A percentile compares a stretch with the other conserved stretches of the same genome.
Conservation (phyloP, 2,888 invertebrate genomes). For the Leptinotarsa rubiginosa region DNA sequence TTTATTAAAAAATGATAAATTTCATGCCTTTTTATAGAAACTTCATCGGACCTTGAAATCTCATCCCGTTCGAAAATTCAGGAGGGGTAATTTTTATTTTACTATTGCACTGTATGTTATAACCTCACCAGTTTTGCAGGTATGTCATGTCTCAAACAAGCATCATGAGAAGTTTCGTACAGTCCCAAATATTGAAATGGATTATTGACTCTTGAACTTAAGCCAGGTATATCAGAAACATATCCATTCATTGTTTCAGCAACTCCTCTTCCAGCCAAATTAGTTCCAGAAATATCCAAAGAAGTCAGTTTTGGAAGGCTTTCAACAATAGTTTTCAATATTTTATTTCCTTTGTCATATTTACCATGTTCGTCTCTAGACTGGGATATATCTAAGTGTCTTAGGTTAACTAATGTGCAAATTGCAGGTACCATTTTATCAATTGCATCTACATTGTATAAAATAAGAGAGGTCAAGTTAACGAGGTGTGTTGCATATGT, state of each 20-base stretch:
- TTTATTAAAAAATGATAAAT: too few relatives aligned
- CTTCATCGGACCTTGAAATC: too few relatives aligned
- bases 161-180: slow-evolving; percentile 89
- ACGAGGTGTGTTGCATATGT: slow-evolving; percentile 75
- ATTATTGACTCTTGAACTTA: slow-evolving; percentile 79
- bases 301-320: slow-evolving; percentile 81
- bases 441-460: slow-evolving; percentile 83
- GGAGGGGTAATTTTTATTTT: too few relatives aligned
- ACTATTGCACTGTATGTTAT: not conserved
- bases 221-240: slow-evolving; percentile 87
- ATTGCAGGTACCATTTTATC: slow-evolving; percentile 74
- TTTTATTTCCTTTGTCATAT: slow-evolving; percentile 80
- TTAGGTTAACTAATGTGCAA: slow-evolving; percentile 70
- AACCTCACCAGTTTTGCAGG: slow-evolving; percentile 84
- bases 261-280: slow-evolving; percentile 89
- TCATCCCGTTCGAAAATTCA: too few relatives aligned
- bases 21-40: too few relatives aligned
- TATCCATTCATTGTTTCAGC: slow-evolving; percentile 68
- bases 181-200: slow-evolving; percentile 92
- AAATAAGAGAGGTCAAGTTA: slow-evolving; percentile 78
- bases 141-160: slow-evolving; percentile 90
- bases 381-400: slow-evolving; percentile 88
- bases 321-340: slow-evolving; percentile 78
- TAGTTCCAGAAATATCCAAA: slow-evolving; percentile 95
- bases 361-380: slow-evolving; percentile 76